Conservation (phyloP, 2,888 invertebrate species). For the Siphonodentalium dalli region DNA sequence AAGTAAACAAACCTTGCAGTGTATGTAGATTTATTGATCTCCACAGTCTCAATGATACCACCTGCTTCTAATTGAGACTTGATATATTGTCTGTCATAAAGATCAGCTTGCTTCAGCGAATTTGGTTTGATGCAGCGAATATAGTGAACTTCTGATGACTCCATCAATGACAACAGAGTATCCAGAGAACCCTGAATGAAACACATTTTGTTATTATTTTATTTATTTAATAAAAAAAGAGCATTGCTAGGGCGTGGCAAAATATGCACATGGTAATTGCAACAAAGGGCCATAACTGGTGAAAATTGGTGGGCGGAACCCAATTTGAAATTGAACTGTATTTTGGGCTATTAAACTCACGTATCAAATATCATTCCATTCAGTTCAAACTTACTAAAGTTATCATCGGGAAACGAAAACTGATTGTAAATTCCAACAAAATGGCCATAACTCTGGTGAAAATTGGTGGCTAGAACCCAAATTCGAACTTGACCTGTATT, state of each 20-base stretch:
- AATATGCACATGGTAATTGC: no score
- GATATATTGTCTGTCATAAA: conserved; percentile 45
- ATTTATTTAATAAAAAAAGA: neutral
- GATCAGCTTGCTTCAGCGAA: conserved; percentile 22
- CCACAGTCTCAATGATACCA: conserved; percentile 56
- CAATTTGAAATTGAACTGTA: neutral
- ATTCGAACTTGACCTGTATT: no score
- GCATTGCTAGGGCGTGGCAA: neutral
- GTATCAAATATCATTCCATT: no score
- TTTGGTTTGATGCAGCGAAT: conserved; percentile 60
- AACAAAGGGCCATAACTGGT: no score
- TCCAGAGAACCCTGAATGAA: conserved; percentile 46
- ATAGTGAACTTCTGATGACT: conserved; percentile 49
- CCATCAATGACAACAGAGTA: conserved; percentile 41
- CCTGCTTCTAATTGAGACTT: conserved; percentile 50
- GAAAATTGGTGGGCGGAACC: neutral
- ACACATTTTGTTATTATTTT: neutral
- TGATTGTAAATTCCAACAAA: no score
- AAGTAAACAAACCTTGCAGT: conserved; percentile 43
- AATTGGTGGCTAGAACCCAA: no score
- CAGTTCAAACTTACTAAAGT: no score
- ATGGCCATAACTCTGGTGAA: no score
- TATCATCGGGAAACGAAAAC: no score
- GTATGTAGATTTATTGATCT: conserved; percentile 47
- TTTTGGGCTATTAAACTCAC: no score